phyloP scores from a whole-genome alignment of 2,888 invertebrate genomes.

The Incurvaria masculella region DNA sequence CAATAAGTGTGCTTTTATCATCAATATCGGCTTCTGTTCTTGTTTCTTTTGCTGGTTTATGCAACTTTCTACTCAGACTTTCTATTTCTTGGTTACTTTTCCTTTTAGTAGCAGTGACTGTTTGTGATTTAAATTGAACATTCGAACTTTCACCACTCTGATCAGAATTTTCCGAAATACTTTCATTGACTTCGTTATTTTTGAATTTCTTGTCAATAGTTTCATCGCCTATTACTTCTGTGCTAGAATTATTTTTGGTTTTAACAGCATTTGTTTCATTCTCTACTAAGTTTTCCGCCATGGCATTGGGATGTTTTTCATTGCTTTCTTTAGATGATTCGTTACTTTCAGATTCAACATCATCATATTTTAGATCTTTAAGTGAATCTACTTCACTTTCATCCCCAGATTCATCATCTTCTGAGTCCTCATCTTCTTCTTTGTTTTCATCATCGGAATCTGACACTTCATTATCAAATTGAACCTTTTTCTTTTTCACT shows the following conservation, averaged over 20 bases:
- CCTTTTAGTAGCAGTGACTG: no score
- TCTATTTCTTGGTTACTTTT: neutral
- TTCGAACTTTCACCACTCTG: neutral
- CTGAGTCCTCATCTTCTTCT: slow-evolving; percentile 19
- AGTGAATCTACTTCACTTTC: slow-evolving; percentile 16
- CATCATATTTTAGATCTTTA: slow-evolving; percentile 19
- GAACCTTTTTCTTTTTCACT: neutral
- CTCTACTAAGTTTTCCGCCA: slow-evolving; percentile 7
- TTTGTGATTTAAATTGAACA: neutral
- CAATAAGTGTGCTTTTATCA: neutral
- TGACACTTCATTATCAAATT: neutral
- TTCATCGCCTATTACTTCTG: neutral
- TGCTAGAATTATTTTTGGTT: neutral
- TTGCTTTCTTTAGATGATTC: neutral
- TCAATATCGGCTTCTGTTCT: neutral
- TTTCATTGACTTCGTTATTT: slow-evolving; percentile 2
- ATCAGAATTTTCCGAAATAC: slow-evolving; percentile 10
- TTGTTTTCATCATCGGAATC: slow-evolving; percentile 14
- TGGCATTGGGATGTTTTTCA: slow-evolving; percentile 12
- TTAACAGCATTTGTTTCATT: neutral
- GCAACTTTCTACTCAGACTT: neutral
- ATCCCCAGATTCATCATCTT: slow-evolving; percentile 19
- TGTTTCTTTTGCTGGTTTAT: neutral
- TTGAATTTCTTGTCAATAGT: neutral
- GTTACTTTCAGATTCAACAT: slow-evolving; percentile 16